Conservation (phyloP, 2,797 vertebrate species). For the Anas flavirostris region DNA sequence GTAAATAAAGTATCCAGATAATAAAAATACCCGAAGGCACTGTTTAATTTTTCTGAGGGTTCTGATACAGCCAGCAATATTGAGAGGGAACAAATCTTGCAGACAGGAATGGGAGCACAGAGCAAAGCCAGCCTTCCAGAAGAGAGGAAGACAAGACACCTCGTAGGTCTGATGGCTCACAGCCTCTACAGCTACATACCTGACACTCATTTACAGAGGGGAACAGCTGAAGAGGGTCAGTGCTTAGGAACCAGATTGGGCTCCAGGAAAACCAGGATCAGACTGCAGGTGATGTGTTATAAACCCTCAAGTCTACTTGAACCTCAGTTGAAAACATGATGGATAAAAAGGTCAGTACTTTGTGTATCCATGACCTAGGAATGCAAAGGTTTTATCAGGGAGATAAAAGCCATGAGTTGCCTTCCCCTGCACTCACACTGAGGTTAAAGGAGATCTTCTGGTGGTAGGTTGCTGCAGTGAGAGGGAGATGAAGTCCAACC, state of each 20-base stretch:
- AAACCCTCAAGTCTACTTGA: neutral
- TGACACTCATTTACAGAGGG: neutral
- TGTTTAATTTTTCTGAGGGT: slow-evolving; percentile 36
- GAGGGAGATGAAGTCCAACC: neutral
- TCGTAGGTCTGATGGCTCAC: neutral
- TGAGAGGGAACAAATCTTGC: neutral
- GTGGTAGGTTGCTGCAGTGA: neutral
- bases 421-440: neutral
- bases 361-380: neutral
- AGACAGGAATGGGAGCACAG: neutral
- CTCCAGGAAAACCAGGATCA: neutral
- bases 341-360: neutral
- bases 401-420: neutral
- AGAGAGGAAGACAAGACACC: neutral
- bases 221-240: neutral
- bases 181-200: neutral
- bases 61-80: slow-evolving; percentile 24
- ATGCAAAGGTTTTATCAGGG: neutral
- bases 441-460: neutral
- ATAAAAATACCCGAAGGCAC: slow-evolving; percentile 68
- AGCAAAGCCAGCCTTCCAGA: neutral
- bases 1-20: slow-evolving; percentile 71
- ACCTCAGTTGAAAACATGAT: neutral
- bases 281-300: neutral
- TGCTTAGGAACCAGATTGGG: neutral